Conservation (phyloP, 2,888 invertebrate species). For the Andricus quercusramuli region DNA sequence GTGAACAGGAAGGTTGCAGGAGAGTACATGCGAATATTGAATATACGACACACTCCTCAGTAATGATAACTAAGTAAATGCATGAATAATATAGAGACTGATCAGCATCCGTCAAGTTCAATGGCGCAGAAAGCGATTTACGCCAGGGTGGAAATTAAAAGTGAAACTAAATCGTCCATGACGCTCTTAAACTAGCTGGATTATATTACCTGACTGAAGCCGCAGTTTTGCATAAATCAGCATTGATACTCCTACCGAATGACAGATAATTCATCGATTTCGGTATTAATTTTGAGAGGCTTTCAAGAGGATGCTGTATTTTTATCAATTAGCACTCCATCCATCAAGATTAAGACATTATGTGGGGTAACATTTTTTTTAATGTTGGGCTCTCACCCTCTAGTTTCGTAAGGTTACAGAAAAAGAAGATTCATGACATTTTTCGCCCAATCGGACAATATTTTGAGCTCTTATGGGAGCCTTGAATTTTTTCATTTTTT, state of each 20-base stretch:
- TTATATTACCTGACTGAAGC: constrained; percentile 3
- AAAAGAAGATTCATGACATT: no score
- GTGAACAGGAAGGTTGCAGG: not conserved
- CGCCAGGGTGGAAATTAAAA: constrained; percentile 29
- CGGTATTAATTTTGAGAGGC: not conserved
- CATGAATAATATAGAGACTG: constrained; percentile 19
- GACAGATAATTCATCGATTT: not conserved
- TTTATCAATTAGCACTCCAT: constrained; percentile 12
- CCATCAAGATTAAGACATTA: not conserved
- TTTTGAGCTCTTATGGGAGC: no score
- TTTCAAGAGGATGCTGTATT: constrained; percentile 1
- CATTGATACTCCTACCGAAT: not conserved
- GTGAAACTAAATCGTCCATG: constrained; percentile 31
- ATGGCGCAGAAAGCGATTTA: constrained; percentile 34
- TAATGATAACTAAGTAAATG: constrained; percentile 11
- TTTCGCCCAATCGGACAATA: no score
- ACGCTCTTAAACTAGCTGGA: not conserved
- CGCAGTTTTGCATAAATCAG: not conserved
- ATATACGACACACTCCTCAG: not conserved
- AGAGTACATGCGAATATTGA: not conserved
- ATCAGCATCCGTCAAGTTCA: constrained; percentile 37
- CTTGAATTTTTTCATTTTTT: no score
- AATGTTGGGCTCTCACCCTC: no score
- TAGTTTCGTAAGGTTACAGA: no score
- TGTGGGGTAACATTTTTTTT: no score